Base-by-base conservation (phyloP, 1,140 invertebrate species). In the Saccostrea cuccullata region DNA sequence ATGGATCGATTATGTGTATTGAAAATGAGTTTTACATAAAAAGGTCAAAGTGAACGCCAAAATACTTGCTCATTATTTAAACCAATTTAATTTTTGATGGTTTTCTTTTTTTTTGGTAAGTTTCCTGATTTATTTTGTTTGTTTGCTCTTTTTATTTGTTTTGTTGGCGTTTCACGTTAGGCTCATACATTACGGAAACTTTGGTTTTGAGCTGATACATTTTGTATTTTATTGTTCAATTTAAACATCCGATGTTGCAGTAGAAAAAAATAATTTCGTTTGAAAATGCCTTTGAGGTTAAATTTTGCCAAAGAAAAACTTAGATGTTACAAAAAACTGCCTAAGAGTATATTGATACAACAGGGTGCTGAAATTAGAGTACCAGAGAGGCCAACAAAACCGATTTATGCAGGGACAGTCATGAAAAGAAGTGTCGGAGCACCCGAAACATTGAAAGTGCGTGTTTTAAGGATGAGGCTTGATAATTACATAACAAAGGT, bases 361-460 rank as follows among this genome's bases (percentile, higher is more conserved):
- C 70, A 77, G 26, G 26, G 26, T 77, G 70, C 30, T 30, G 70
- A 77, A 36, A 36, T 77, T 77, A 77, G 30, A 77, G 26, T 36
- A 77, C 70, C 70, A 6, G 70, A 77, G 26, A 77, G 70, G 70
- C 70, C 70, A 30, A 26, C 26, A 26, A 77, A 36, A 36, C 23
- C 23, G 15, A 77, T 77, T 15, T 77, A 30, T 77, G 70, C 70
- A 0, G 70, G 70, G 12, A 77, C 70, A 13, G 82, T 84, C n/a
- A 56, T 84, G 40, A 55, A 84, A 56, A 84, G 82, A 56, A 84
- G 82, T 84, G n/a, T 55, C 2, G 55, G 55, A 15, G 9, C 40
- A 17, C 82, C 82, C 17, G 82, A 84, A 36, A 84, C 40, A n/a
- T 26, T 84, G 23, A 84, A 84, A 84, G 82, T 84, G n/a, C 47